Evolutionary conservation across 2,113 vertebrate species (phyloP), one percentile per base, ranked within the genome.

Genomic region (Axis porcinus): DNA sequence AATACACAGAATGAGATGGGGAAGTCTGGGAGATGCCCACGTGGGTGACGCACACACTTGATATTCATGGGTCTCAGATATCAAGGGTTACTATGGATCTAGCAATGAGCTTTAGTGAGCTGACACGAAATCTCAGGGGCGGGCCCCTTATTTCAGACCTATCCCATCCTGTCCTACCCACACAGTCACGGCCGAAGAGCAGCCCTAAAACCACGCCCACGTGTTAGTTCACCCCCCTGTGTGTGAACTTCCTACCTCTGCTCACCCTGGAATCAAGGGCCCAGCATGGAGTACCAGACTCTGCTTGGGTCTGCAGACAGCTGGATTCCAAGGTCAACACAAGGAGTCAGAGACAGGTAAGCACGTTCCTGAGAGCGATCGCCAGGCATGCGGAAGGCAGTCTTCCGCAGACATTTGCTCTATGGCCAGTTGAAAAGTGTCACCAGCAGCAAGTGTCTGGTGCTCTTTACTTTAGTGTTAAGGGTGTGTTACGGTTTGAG

Each of bases 1-100:
- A 4, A 27, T 0, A 9, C 21, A 4, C 2, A 43, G 3, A 3
- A n/a, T 19, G 8, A 9, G 0, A 4, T 0, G 17, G n/a, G 2
- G 52, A 74, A 19, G 9, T 57, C 14, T 70, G 13, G 27, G 27
- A 36, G 7, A 83, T 0, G 1, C 28, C 36, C 3, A 5, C 0
- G 0, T 4, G 4, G 1, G 14, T 25, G 4, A 67, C 8, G 0
- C 27, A 27, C 40, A 15, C 0, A 0, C 86, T n/a, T 52, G 15
- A 50, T 36, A 28, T 14, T 28, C 55, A 0, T 1, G 5, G 36
- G 33, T 43, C 45, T 89, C 33, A 23, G 13, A 64, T 10, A 28
- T 4, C 93, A 60, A 19, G 43, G 57, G 19, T 52, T 5, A 5
- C 4, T 30, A 2, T 2, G 23, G 81, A 13, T 43, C 45, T 10